phyloP scores from a whole-genome alignment of 2,113 vertebrate species.

The Hyperoodon ampullatus region DNA sequence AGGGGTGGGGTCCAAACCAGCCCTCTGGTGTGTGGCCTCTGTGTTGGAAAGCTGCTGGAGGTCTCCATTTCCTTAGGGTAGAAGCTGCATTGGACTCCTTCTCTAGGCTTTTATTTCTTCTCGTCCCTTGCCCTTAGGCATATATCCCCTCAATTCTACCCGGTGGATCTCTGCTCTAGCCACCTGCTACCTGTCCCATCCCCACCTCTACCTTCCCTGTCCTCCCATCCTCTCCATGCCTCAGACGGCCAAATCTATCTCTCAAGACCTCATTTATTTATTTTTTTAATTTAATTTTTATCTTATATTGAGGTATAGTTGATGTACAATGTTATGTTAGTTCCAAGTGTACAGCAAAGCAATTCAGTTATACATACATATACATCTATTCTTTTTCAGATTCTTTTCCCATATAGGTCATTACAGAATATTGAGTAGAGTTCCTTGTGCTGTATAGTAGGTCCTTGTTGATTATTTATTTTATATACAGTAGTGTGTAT shows the following conservation, averaged over 20 bases:
- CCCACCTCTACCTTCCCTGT: rapidly evolving
- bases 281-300: no score
- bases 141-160: background rate
- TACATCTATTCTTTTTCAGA: no score
- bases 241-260: rapidly evolving
- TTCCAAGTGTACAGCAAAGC: no score
- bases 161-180: background rate
- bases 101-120: background rate
- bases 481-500: no score
- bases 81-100: background rate
- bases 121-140: background rate
- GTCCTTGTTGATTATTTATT: no score
- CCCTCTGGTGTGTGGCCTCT: background rate
- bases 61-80: background rate
- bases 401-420: no score
- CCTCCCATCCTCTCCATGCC: background rate
- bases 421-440: no score
- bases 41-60: background rate
- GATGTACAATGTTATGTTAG: no score
- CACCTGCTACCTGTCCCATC: background rate
- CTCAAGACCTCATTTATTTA: background rate
- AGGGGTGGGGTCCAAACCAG: background rate
- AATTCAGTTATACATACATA: no score
- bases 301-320: no score
- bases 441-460: no score